Base-by-base conservation (phyloP, 2,797 vertebrate species). In the Vireo griseus region DNA sequence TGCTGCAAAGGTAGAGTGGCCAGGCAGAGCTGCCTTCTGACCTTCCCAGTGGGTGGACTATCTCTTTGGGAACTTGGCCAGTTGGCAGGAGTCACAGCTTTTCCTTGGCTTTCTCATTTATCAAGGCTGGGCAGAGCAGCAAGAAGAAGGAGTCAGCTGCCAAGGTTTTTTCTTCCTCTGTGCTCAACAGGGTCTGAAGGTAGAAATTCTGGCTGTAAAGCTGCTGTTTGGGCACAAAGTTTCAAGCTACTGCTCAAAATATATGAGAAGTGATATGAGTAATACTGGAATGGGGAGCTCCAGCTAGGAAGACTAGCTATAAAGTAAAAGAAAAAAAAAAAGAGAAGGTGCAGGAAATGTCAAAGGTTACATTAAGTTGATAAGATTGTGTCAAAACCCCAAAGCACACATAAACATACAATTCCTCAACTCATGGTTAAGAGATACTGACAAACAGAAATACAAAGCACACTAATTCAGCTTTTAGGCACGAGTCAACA, bases 81-180 rank as follows among this genome's bases (percentile, higher is more conserved):
- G 80, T 85, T 92, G 86, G 88, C 88, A 78, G 6, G 8, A 83
- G 31, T 13, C 84, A 89, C n/a, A 57, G 47, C n/a, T 47, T 33
- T 79, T 86, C 88, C 76, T 88, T 69, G 83, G 73, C 76, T 81
- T 81, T 68, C 93, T 93, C 90, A 81, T 86, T 88, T 80, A 86
- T 78, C 76, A 62, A 72, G 37, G 76, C 76, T 58, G 44, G 83
- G 61, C 73, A 84, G 51, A 88, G 68, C 47, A 40, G 88, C 80
- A 88, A 91, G 79, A 88, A 91, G 79, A 31, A 62, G 66, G 33
- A 78, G 59, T 14, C 66, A 90, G 77, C 52, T 94, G 92, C 73
- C 91, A 90, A 90, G 65, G 72, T 55, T 75, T 86, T 74, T 86
- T 63, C 77, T 90, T 73, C 69, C 44, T 90, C 90, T 72, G 57